Conservation (phyloP, 2,113 vertebrate genomes). For the Phaethon lepturus region DNA sequence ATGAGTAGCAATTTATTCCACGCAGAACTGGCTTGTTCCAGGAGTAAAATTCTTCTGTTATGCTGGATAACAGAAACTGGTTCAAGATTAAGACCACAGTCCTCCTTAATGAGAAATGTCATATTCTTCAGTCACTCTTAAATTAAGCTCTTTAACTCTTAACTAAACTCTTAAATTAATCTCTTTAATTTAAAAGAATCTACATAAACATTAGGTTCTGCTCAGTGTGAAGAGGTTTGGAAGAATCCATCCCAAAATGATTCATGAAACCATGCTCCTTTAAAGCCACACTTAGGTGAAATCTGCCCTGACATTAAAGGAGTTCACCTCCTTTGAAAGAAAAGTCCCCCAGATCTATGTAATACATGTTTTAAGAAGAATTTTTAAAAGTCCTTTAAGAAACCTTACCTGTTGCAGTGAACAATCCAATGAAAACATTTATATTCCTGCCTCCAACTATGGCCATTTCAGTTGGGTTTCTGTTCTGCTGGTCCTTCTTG, state of each 20-base stretch:
- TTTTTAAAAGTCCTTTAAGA: not conserved
- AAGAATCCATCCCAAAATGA: conserved; percentile 56
- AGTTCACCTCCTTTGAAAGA: conserved; percentile 71
- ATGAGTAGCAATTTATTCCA: not conserved
- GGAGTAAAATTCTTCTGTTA: not conserved
- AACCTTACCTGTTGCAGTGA: conserved; percentile 73
- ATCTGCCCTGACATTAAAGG: conserved; percentile 35
- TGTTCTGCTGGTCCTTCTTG: conserved; percentile 74
- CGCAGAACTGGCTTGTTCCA: not conserved
- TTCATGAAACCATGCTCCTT: conserved; percentile 52
- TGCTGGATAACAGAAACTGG: not conserved
- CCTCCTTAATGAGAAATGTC: not conserved
- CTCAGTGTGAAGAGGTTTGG: conserved; percentile 27
- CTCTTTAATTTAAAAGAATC: conserved; percentile 42
- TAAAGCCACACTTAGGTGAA: conserved; percentile 20
- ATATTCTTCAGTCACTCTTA: not conserved
- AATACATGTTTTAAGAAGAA: not conserved
- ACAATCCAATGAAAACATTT: conserved; percentile 79
- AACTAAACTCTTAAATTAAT: conserved; percentile 32
- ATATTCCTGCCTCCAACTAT: conserved; percentile 82
- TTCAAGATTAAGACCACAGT: not conserved
- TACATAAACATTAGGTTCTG: conserved; percentile 35
- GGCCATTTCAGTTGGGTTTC: conserved; percentile 74
- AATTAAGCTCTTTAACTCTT: conserved; percentile 37
- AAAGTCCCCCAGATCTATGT: not conserved